phyloP scores from a whole-genome alignment of 2,888 invertebrate genomes.

The Drosophila meridiana region DNA sequence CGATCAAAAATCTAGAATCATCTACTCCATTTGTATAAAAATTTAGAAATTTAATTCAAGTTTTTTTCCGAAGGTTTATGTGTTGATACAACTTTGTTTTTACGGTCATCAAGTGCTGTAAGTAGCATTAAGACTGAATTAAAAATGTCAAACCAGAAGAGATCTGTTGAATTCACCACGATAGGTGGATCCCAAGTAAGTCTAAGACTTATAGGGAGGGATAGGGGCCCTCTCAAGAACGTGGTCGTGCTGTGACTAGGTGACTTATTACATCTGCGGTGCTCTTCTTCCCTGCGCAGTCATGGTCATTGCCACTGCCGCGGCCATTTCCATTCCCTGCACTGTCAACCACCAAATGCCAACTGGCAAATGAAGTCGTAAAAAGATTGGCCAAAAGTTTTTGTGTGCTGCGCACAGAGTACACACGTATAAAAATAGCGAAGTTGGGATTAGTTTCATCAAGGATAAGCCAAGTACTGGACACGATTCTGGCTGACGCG shows the following conservation, averaged over 20 bases:
- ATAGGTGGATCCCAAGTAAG: background rate
- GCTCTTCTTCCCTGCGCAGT: constrained; percentile 17
- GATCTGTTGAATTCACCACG: background rate
- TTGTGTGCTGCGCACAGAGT: constrained; percentile 74
- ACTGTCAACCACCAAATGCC: constrained; percentile 38
- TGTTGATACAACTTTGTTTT: background rate
- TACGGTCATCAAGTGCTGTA: background rate
- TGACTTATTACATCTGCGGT: constrained; percentile 76
- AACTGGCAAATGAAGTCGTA: constrained; percentile 80
- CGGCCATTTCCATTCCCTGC: constrained; percentile 1
- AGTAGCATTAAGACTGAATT: background rate
- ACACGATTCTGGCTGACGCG: constrained; percentile 53
- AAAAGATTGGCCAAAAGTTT: constrained; percentile 81
- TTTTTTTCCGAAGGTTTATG: background rate
- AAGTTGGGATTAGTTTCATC: constrained; percentile 82
- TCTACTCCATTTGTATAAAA: background rate
- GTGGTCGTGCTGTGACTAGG: constrained; percentile 62
- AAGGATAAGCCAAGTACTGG: constrained; percentile 78
- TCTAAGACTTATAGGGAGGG: background rate
- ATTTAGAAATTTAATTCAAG: background rate
- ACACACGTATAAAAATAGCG: constrained; percentile 79
- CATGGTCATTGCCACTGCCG: background rate
- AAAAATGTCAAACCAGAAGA: background rate
- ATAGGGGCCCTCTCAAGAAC: constrained; percentile 20
- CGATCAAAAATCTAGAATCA: background rate